A percentile compares a stretch with the other conserved stretches of the same genome.
phyloP scores from a whole-genome alignment of 2,888 invertebrate genomes.

The Dendrolimus houi region DNA sequence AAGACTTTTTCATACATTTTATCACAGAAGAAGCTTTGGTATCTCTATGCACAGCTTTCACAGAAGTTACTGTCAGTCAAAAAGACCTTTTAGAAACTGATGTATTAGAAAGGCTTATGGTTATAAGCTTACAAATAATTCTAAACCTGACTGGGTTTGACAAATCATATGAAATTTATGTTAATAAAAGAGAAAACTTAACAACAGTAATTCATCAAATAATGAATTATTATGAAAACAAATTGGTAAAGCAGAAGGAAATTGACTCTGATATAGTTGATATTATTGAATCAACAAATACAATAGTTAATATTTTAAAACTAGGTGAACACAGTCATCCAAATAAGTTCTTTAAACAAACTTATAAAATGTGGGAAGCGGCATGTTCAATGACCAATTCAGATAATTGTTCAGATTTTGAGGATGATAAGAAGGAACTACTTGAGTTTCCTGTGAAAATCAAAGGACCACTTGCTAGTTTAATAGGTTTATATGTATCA shows the following conservation, averaged over 20 bases:
- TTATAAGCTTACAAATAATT: slow-evolving; percentile 51
- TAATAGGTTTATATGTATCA: slow-evolving; percentile 47
- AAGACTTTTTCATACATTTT: slow-evolving; percentile 49
- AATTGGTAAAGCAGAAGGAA: slow-evolving; percentile 45
- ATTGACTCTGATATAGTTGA: slow-evolving; percentile 54
- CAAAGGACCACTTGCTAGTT: slow-evolving; percentile 34
- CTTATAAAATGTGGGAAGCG: slow-evolving; percentile 52
- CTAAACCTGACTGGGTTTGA: slow-evolving; percentile 54
- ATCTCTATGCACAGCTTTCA: slow-evolving; percentile 42
- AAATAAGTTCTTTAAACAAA: slow-evolving; percentile 41
- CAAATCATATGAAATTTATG: slow-evolving; percentile 39
- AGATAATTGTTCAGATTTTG: slow-evolving; percentile 38
- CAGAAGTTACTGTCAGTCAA: slow-evolving; percentile 41
- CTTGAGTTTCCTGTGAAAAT: slow-evolving; percentile 38
- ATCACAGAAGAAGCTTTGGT: slow-evolving; percentile 43
- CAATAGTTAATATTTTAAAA: slow-evolving; percentile 38
- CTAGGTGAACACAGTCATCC: slow-evolving; percentile 31
- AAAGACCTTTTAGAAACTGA: slow-evolving; percentile 37
- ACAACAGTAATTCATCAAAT: slow-evolving; percentile 41
- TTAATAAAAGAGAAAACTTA: slow-evolving; percentile 31
- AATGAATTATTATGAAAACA: slow-evolving; percentile 50
- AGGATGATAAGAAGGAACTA: slow-evolving; percentile 39
- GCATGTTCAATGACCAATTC: slow-evolving; percentile 30
- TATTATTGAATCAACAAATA: slow-evolving; percentile 46
- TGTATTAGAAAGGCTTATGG: slow-evolving; percentile 48